These are phyloP conservation scores for Sparus aurata DNA, from an alignment of 2,797 vertebrate species.

Conservation along the genomic window DNA sequence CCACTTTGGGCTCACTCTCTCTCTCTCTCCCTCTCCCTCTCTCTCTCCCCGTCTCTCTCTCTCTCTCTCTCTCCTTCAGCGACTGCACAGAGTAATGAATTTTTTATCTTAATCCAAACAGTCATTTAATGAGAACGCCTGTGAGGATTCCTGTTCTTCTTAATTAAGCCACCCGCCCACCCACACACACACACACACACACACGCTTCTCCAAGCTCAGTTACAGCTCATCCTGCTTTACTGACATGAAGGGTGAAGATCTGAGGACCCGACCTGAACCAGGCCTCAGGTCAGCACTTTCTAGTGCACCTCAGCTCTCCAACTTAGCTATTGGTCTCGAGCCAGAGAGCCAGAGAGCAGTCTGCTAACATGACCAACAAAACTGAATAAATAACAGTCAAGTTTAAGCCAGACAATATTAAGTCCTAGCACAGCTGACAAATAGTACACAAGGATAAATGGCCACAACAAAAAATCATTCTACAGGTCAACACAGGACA, in stretches of 20 bases:
- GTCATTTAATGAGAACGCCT: constrained; percentile 82
- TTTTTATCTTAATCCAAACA: constrained; percentile 87
- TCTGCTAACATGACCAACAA: neutral
- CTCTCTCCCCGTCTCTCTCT: constrained; percentile 17
- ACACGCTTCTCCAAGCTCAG: constrained; percentile 17
- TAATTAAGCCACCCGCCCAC: constrained; percentile 77
- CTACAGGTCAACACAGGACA: no score
- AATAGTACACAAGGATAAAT: no score
- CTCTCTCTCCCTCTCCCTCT: constrained; percentile 31
- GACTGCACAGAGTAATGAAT: constrained; percentile 81
- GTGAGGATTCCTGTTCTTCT: constrained; percentile 77
- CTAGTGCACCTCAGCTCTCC: constrained; percentile 7
- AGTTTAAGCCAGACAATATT: no score
- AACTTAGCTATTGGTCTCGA: neutral
- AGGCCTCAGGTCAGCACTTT: constrained; percentile 6
- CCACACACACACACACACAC: constrained; percentile 11
- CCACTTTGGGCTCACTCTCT: constrained; percentile 27
- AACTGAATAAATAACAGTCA: no score
- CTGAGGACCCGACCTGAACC: constrained; percentile 25
- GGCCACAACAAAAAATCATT: no score
- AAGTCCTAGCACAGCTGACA: no score
- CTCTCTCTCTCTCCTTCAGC: constrained; percentile 40
- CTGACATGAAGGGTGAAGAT: constrained; percentile 22
- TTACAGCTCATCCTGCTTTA: constrained; percentile 45
- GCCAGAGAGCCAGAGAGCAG: neutral